phyloP scores from a whole-genome alignment of 1,140 invertebrate species.

The Eurytemora carolleeae region DNA sequence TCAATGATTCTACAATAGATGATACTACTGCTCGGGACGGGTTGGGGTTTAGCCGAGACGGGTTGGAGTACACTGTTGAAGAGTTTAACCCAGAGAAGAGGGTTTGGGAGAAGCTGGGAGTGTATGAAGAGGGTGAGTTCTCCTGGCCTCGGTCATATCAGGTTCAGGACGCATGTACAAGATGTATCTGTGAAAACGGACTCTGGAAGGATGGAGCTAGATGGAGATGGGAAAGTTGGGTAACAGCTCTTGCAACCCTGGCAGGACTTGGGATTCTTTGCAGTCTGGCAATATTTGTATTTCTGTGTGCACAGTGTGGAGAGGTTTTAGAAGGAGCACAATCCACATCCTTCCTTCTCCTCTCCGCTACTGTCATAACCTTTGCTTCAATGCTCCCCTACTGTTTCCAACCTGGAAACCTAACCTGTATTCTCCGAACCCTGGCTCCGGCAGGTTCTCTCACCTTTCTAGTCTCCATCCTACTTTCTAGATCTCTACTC shows the following conservation, averaged over 20 bases:
- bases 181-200: too few species aligned
- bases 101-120: too few species aligned
- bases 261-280: not conserved
- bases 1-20: not conserved
- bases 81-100: too few species aligned
- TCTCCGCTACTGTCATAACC: not conserved
- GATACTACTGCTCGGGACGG: not conserved
- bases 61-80: too few species aligned
- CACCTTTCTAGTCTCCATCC: not conserved
- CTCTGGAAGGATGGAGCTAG: too few species aligned
- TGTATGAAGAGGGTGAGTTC: too few species aligned
- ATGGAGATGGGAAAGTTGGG: not conserved
- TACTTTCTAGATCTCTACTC: conserved; percentile 29
- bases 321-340: not conserved
- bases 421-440: not conserved
- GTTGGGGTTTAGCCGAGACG: too few species aligned
- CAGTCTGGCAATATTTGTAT: not conserved
- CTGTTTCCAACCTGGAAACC: not conserved
- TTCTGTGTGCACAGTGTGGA: not conserved
- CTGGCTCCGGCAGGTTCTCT: not conserved
- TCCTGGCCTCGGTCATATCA: too few species aligned
- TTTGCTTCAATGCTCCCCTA: not conserved
- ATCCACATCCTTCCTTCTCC: not conserved
- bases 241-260: not conserved
- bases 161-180: too few species aligned